These are phyloP conservation scores for Drosophila greeni DNA, from an alignment of 2,888 invertebrate species.

Conservation along the genomic window DNA sequence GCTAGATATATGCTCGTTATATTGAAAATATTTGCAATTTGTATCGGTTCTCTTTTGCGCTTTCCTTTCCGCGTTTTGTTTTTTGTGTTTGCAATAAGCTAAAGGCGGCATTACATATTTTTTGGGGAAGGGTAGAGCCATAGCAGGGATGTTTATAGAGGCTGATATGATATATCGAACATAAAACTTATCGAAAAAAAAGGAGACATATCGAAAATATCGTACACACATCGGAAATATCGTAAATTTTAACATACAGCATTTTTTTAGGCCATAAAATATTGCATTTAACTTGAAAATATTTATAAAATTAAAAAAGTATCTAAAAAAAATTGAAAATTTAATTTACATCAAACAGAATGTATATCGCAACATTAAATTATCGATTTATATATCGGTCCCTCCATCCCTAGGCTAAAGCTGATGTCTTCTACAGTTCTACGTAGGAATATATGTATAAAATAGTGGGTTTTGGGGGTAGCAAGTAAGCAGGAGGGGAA, in stretches of 20 bases:
- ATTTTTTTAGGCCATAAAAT: no score
- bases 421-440: slow-evolving; percentile 15
- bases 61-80: background rate
- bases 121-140: background rate
- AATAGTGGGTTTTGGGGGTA: background rate
- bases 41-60: slow-evolving; percentile 3
- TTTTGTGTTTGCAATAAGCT: slow-evolving; percentile 45
- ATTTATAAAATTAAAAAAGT: background rate
- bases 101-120: slow-evolving; percentile 6
- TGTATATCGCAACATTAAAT: background rate
- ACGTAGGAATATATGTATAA: slow-evolving; percentile 29
- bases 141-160: slow-evolving; percentile 1
- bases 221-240: background rate
- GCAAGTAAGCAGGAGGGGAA: slow-evolving; percentile 18
- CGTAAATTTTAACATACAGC: background rate
- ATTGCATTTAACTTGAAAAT: background rate
- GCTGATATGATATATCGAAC: background rate
- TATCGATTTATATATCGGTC: background rate
- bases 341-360: background rate
- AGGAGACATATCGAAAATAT: no score
- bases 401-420: slow-evolving; percentile 1
- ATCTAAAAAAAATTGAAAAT: background rate
- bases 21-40: slow-evolving; percentile 58
- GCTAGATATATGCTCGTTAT: slow-evolving; percentile 44
- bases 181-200: background rate